Conservation (phyloP, 2,888 invertebrate genomes). For the Polyommatus icarus region DNA sequence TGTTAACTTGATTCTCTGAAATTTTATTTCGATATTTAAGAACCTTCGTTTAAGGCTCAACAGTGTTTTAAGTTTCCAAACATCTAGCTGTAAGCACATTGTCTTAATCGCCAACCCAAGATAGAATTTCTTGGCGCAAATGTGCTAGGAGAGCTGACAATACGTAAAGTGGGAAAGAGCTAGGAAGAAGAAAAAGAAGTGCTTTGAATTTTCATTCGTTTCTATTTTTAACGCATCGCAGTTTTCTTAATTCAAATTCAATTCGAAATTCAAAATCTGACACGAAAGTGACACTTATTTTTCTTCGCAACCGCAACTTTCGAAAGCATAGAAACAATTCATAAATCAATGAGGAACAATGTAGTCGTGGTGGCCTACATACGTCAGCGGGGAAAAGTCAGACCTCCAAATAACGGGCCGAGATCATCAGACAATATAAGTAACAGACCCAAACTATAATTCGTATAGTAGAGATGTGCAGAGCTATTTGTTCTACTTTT, state of each 20-base stretch:
- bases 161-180: no score
- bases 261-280: neutral
- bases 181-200: no score
- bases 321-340: conserved; percentile 39
- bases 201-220: no score
- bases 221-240: no score
- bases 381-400: conserved; percentile 55
- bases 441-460: neutral
- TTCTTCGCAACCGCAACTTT: conserved; percentile 8
- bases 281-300: neutral
- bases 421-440: conserved; percentile 35
- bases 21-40: no score
- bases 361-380: conserved; percentile 66
- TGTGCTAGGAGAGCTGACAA: no score
- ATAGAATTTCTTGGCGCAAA: no score
- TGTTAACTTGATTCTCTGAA: no score
- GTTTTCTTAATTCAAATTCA: neutral
- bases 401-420: conserved; percentile 56
- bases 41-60: no score
- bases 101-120: no score
- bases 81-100: no score
- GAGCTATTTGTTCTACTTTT: conserved; percentile 10
- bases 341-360: conserved; percentile 61
- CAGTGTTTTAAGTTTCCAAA: no score
- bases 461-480: neutral